These are phyloP conservation scores for Gulo gulo DNA, from an alignment of 2,113 vertebrate genomes.

Conservation along the genomic window DNA sequence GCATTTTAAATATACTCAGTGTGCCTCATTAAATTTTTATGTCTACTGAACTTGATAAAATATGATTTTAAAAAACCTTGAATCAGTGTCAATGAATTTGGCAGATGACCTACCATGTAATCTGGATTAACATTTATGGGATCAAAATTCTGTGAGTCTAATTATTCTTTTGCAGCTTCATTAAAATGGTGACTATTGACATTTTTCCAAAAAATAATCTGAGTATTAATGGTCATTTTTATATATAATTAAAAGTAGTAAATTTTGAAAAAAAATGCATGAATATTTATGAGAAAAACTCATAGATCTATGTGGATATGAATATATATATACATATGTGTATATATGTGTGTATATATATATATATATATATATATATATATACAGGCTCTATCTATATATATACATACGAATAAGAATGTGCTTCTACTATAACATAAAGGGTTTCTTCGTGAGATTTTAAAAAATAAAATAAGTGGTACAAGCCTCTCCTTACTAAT, in stretches of 20 bases:
- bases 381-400: not conserved
- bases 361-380: not conserved
- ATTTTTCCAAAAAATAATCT: not conserved
- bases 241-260: not conserved
- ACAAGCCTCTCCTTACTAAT: not conserved
- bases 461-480: not conserved
- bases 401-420: not conserved
- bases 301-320: not conserved
- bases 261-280: not conserved
- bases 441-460: not conserved
- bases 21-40: not conserved
- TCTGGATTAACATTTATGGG: not conserved
- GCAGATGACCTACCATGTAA: not conserved
- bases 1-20: not conserved
- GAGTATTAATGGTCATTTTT: not conserved
- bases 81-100: not conserved
- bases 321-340: accelerated
- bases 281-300: not conserved
- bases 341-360: too few species aligned
- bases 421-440: not conserved
- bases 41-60: not conserved
- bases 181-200: not conserved
- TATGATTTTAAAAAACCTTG: not conserved
- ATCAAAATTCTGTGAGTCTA: not conserved
- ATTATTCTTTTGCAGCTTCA: not conserved